Evolutionary conservation across 2,113 vertebrate genomes (phyloP).

Genomic region (Silurus meridionalis): DNA sequence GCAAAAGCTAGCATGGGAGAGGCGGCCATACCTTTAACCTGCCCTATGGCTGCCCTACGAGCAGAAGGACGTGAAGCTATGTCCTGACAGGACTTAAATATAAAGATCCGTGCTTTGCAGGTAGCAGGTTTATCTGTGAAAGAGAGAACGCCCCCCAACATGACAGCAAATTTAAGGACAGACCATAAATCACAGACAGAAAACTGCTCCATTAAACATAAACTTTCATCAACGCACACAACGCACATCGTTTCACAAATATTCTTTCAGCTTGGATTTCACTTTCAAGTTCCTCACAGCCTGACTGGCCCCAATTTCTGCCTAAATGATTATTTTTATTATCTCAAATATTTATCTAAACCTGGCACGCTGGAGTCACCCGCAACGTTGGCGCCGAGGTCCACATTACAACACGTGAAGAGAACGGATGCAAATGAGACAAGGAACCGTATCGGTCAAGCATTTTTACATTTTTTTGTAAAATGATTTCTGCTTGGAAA

Average conservation of each 20-base stretch:
- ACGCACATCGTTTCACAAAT: neutral
- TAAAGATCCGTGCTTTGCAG: slow-evolving; percentile 68
- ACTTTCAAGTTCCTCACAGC: neutral
- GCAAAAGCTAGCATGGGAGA: slow-evolving; percentile 58
- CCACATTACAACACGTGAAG: neutral
- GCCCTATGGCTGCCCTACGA: slow-evolving; percentile 56
- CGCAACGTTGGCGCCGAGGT: neutral
- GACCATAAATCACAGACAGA: neutral
- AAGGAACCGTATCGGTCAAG: neutral
- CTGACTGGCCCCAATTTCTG: neutral
- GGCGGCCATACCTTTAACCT: slow-evolving; percentile 69
- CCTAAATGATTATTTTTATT: neutral
- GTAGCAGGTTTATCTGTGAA: slow-evolving; percentile 65
- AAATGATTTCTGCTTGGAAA: neutral
- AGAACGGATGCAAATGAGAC: neutral
- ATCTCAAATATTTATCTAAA: neutral
- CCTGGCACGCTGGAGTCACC: neutral
- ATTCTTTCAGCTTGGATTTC: neutral
- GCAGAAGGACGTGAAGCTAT: slow-evolving; percentile 52
- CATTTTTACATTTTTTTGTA: neutral
- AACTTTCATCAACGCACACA: neutral
- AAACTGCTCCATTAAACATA: neutral
- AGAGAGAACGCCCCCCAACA: slow-evolving; percentile 57
- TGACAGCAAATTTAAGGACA: neutral
- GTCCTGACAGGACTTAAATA: slow-evolving; percentile 72